These are phyloP conservation scores for Prionace glauca DNA, from an alignment of 2,797 vertebrate species.

Conservation along the genomic window DNA sequence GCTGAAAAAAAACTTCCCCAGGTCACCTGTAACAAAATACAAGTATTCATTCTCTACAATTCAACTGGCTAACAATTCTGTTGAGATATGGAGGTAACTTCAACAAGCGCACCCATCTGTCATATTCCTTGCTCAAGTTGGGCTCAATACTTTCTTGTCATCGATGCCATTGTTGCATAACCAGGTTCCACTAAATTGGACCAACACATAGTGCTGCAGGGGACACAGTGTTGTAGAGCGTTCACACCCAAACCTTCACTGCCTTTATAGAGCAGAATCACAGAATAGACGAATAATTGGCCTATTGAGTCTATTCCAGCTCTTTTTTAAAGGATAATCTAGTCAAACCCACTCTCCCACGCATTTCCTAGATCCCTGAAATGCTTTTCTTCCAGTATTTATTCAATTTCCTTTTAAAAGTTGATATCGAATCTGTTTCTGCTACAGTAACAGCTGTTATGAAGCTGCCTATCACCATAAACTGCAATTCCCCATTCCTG, in stretches of 20 bases:
- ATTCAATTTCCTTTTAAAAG: not conserved
- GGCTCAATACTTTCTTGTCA: not conserved
- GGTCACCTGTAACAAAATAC: too few species aligned
- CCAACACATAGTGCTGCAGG: not conserved
- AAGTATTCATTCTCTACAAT: too few species aligned
- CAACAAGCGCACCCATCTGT: not conserved
- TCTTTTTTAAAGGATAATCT: not conserved
- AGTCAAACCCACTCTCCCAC: not conserved
- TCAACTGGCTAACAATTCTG: not conserved
- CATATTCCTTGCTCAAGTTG: not conserved
- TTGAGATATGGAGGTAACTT: not conserved
- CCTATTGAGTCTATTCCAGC: too few species aligned
- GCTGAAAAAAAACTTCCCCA: too few species aligned
- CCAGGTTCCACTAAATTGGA: not conserved
- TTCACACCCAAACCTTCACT: not conserved
- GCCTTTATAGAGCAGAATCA: not conserved
- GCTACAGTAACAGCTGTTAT: not conserved
- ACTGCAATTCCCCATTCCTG: not conserved
- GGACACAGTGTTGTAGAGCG: not conserved
- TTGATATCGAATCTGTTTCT: not conserved
- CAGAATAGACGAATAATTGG: not conserved
- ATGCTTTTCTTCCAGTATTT: not conserved
- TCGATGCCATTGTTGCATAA: not conserved
- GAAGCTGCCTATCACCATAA: not conserved
- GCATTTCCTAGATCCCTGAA: not conserved